phyloP scores from a whole-genome alignment of 2,888 invertebrate species.

The Drosophila helvetica region DNA sequence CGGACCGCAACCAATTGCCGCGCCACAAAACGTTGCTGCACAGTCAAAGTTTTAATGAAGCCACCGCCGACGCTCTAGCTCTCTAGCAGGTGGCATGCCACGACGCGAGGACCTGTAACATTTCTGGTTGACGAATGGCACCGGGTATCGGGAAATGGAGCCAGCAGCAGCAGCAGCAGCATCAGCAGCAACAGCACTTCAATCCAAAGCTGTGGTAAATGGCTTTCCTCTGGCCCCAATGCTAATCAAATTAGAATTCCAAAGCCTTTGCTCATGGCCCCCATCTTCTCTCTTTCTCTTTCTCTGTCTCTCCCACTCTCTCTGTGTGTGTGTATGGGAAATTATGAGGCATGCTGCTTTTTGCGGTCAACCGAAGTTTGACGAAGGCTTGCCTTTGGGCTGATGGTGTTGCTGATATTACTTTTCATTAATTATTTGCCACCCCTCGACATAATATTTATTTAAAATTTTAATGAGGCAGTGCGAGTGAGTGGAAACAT shows the following conservation, averaged over 20 bases:
- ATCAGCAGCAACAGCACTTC: constrained; percentile 2
- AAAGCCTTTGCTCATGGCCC: constrained; percentile 20
- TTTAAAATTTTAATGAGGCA: constrained; percentile 71
- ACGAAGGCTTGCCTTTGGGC: constrained; percentile 40
- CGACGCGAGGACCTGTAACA: constrained; percentile 16
- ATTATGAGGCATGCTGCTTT: constrained; percentile 45
- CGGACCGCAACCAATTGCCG: constrained; percentile 58
- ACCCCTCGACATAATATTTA: constrained; percentile 56
- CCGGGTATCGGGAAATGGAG: constrained; percentile 35
- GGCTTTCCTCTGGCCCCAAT: constrained; percentile 26
- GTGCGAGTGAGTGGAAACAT: constrained; percentile 30
- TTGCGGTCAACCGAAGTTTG: constrained; percentile 65
- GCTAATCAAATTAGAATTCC: constrained; percentile 68
- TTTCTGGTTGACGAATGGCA: constrained; percentile 28
- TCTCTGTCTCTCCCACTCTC: not conserved
- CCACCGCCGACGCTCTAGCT: constrained; percentile 27
- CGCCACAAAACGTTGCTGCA: constrained; percentile 13
- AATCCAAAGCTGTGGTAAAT: constrained; percentile 38
- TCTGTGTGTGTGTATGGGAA: constrained; percentile 9
- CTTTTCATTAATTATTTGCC: constrained; percentile 73
- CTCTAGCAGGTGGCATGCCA: constrained; percentile 2
- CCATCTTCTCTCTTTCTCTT: not conserved
- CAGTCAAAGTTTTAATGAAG: constrained; percentile 69
- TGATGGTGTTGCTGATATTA: constrained; percentile 55
- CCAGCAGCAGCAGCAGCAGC: not conserved